Percentiles rank a stretch among this genome's conserved stretches.
These are phyloP conservation scores for Standfussiana lucernea DNA, from an alignment of 2,888 invertebrate species.

Conservation along the genomic window DNA sequence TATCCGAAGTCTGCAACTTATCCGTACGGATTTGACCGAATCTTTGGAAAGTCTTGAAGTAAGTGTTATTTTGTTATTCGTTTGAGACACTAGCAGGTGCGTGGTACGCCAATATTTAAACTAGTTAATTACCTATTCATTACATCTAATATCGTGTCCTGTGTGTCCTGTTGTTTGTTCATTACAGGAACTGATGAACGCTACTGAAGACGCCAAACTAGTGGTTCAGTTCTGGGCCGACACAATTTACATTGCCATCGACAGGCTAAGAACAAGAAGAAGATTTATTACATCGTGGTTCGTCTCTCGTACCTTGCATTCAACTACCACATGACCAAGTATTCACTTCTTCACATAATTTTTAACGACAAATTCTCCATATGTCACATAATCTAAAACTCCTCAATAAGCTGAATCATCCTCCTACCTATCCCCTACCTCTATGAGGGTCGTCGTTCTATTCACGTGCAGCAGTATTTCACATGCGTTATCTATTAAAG, in stretches of 20 bases:
- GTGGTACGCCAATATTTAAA: not conserved
- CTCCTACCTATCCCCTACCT: not conserved
- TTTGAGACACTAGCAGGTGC: not conserved
- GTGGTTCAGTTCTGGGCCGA: no score
- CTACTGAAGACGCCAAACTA: no score
- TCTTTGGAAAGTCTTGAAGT: not conserved
- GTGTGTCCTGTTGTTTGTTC: no score
- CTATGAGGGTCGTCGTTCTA: slow-evolving; percentile 14
- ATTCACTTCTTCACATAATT: not conserved
- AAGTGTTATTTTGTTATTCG: not conserved
- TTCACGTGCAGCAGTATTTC: slow-evolving; percentile 27
- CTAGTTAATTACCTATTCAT: not conserved
- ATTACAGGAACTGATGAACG: no score
- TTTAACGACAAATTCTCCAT: not conserved
- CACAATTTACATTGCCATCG: no score
- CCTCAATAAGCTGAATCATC: slow-evolving; percentile 3
- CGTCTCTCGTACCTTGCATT: no score
- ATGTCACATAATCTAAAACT: not conserved
- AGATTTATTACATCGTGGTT: no score
- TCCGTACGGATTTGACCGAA: not conserved
- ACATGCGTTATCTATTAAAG: slow-evolving; percentile 47
- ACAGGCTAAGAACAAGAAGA: no score
- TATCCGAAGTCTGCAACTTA: not conserved
- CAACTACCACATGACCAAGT: no score
- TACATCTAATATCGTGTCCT: no score